These are phyloP conservation scores for Tetrapedia diversipes DNA, from an alignment of 2,888 invertebrate genomes.

Conservation along the genomic window DNA sequence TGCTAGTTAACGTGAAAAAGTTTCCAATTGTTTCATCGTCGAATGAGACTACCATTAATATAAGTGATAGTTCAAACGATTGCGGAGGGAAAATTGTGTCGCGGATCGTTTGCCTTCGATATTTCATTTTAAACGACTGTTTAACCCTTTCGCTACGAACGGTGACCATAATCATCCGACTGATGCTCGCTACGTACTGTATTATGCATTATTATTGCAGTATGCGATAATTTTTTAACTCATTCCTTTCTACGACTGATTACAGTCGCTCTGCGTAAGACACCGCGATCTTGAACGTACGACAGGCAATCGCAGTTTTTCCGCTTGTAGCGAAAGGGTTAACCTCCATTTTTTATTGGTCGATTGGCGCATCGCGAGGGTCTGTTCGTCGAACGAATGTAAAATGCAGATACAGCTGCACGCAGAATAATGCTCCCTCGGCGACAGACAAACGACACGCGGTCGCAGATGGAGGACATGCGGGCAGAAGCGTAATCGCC, in stretches of 20 bases:
- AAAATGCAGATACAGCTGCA: conserved; percentile 37
- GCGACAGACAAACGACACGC: conserved; percentile 64
- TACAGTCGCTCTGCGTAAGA: too few relatives aligned
- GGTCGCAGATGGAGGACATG: conserved; percentile 64
- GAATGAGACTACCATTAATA: conserved; percentile 3
- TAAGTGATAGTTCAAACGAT: neutral
- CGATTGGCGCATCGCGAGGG: conserved; percentile 48
- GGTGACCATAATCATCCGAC: too few relatives aligned
- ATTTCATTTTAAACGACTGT: conserved; percentile 39
- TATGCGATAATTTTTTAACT: too few relatives aligned
- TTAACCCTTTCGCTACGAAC: too few relatives aligned
- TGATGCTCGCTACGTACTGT: too few relatives aligned
- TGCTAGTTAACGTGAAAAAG: neutral
- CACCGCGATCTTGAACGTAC: too few relatives aligned
- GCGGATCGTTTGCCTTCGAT: neutral
- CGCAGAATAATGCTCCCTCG: conserved; percentile 51
- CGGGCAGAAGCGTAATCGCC: conserved; percentile 66
- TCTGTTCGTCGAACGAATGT: conserved; percentile 37
- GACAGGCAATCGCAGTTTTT: too few relatives aligned
- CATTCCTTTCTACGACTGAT: too few relatives aligned
- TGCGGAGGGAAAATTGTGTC: neutral
- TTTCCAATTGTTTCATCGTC: neutral
- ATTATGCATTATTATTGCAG: too few relatives aligned
- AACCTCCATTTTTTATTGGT: conserved; percentile 37
- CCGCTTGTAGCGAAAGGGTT: too few relatives aligned